Conservation (phyloP, 1,140 invertebrate species). For the Chlorops oryzae region DNA sequence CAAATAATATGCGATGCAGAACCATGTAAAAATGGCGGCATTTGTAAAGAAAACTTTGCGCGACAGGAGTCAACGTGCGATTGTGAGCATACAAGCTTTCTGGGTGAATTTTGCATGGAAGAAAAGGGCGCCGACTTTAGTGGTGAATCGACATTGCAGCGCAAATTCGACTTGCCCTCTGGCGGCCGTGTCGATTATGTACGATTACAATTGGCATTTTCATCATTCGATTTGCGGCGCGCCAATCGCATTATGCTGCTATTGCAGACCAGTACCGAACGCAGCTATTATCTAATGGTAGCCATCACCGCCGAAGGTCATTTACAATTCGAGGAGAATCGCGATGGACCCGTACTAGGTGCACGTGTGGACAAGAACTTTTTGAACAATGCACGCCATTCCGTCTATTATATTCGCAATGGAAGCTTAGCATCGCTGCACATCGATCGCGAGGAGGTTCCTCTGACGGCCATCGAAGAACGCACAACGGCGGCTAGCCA, state of each 20-base stretch:
- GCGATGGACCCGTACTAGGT: constrained; percentile 62
- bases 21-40: constrained; percentile 81
- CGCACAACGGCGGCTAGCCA: constrained; percentile 61
- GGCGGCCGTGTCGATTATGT: constrained; percentile 63
- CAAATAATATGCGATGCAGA: constrained; percentile 81
- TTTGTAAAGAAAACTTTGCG: constrained; percentile 85
- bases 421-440: constrained; percentile 63
- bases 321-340: constrained; percentile 77
- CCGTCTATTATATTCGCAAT: constrained; percentile 73
- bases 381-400: constrained; percentile 73
- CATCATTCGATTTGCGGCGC: constrained; percentile 67
- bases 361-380: constrained; percentile 70
- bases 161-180: constrained; percentile 66
- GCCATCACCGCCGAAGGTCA: constrained; percentile 74
- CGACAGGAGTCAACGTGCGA: constrained; percentile 77
- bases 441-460: constrained; percentile 69
- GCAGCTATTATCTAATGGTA: constrained; percentile 76
- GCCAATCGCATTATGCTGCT: constrained; percentile 69
- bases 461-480: constrained; percentile 59
- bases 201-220: constrained; percentile 76
- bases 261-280: constrained; percentile 73
- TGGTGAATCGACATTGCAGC: constrained; percentile 72
- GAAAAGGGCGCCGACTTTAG: constrained; percentile 85
- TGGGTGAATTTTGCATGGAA: constrained; percentile 67
- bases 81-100: constrained; percentile 82